Evolutionary conservation across 2,113 vertebrate species (phyloP).

Genomic region (Accipiter virgatus): DNA sequence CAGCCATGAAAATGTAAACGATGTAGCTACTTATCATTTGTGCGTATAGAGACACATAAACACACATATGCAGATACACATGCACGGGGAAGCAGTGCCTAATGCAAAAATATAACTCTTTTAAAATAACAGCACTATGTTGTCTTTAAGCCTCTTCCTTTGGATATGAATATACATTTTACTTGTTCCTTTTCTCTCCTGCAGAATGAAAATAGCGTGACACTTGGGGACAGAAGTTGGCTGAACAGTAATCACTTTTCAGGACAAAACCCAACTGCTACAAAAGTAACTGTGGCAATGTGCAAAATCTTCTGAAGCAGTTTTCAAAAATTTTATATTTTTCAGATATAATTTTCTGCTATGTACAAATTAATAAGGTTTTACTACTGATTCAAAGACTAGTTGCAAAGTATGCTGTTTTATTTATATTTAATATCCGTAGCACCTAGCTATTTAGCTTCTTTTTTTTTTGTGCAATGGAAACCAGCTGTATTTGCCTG

Average conservation of each 20-base stretch:
- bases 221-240: background rate
- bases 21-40: constrained; percentile 11
- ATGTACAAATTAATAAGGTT: background rate
- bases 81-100: background rate
- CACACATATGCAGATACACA: background rate
- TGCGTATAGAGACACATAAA: background rate
- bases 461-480: background rate
- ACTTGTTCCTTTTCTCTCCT: background rate
- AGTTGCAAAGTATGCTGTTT: background rate
- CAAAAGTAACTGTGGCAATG: background rate
- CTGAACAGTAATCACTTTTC: background rate
- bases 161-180: background rate
- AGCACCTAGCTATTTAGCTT: background rate
- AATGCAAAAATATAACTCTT: background rate
- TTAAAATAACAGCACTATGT: background rate
- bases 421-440: background rate
- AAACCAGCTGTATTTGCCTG: constrained; percentile 8
- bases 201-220: background rate
- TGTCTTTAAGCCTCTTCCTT: background rate
- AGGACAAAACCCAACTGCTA: background rate
- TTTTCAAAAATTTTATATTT: background rate
- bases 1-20: constrained; percentile 29
- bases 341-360: background rate
- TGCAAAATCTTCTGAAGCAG: background rate
- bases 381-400: background rate